These are phyloP conservation scores for Anagrus nilaparvatae DNA, from an alignment of 1,140 invertebrate species.

Conservation along the genomic window DNA sequence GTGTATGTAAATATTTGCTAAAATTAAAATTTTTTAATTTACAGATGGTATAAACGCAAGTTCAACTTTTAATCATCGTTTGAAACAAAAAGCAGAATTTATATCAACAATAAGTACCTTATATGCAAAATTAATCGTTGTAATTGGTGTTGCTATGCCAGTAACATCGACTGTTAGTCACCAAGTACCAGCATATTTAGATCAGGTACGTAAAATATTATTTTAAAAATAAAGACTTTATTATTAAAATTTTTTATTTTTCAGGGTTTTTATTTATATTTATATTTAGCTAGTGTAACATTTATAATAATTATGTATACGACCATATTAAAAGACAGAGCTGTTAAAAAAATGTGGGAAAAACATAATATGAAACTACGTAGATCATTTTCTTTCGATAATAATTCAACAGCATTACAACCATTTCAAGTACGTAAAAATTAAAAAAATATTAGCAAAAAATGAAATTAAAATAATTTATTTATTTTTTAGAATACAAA, in stretches of 20 bases:
- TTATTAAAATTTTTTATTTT: conserved; percentile 25
- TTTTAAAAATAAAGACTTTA: not conserved
- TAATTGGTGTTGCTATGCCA: conserved; percentile 63
- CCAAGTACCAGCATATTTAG: conserved; percentile 51
- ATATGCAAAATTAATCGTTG: conserved; percentile 69
- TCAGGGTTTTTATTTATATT: conserved; percentile 75
- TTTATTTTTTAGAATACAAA: no score
- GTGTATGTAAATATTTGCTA: no score
- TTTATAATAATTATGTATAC: conserved; percentile 77
- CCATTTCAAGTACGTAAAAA: conserved; percentile 25
- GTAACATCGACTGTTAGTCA: conserved; percentile 59
- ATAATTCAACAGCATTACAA: no score
- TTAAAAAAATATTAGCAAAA: no score
- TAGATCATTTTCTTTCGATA: conserved; percentile 18
- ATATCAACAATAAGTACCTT: conserved; percentile 56
- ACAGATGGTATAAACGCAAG: no score
- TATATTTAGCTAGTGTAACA: conserved; percentile 64
- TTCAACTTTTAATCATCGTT: no score
- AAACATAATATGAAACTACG: conserved; percentile 26
- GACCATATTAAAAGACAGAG: conserved; percentile 54
- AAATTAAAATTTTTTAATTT: no score
- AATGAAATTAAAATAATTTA: no score
- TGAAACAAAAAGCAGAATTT: conserved; percentile 29
- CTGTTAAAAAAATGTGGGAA: conserved; percentile 33
- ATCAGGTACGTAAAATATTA: conserved; percentile 42